Base-by-base conservation (phyloP, 1,140 invertebrate species). In the Sarcophaga peregrina region DNA sequence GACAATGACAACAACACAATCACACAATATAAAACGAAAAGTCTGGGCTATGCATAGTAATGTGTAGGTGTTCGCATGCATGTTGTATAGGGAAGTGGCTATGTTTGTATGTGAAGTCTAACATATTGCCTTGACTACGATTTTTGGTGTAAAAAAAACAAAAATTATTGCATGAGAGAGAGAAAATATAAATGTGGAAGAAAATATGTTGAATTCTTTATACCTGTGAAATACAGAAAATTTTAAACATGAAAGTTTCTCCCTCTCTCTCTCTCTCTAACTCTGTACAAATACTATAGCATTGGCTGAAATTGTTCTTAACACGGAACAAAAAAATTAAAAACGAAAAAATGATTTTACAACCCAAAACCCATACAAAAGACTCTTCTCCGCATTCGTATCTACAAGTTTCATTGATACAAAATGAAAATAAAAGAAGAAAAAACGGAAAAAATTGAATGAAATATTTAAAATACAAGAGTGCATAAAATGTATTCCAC, bases 51-150 rank as follows among this genome's bases (percentile, higher is more conserved):
- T 37, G 25, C 25, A 37, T 37, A 4, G 1, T 4, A 37, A 37
- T n/a, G 54, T 58, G n/a, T 58, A 62, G 54, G 11, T 15, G 62
- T 37, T 37, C 62, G 20, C n/a, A 68, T 25, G 54, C 15, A 68
- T 47, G 74, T n/a, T 50, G 74, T n/a, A 0, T 25, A 1, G 17
- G 20, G 15, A 20, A 62, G 15, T 62, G n/a, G 3, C 1, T 37
- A 37, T 37, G 25, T 4, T 37, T 37, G 25, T 37, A 37, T 68
- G 17, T 68, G 62, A 68, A 68, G 62, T 9, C n/a, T 68, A 68
- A 68, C 17, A n/a, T 68, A 68, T 68, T 68, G 62, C 62, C 62
- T 68, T 68, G 62, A 68, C 62, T 68, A 68, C 62, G 20, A 68
- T 68, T 68, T 68, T 68, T 17, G 62, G n/a, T 68, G 54, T 58